Conservation (phyloP, 2,888 invertebrate genomes). For the Eupeodes latifasciatus region DNA sequence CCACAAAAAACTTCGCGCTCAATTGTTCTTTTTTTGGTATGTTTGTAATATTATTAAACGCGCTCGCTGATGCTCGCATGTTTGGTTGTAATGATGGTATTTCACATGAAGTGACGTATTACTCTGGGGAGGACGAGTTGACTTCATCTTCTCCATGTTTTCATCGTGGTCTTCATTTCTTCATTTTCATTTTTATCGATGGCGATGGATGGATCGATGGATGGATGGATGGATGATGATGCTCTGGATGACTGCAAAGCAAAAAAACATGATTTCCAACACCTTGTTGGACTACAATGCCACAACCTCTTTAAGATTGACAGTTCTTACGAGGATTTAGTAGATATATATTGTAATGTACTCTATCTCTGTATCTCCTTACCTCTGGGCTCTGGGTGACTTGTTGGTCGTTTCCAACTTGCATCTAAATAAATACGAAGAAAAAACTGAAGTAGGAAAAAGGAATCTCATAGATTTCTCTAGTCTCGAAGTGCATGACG, state of each 20-base stretch:
- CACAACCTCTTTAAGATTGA: slow-evolving; percentile 44
- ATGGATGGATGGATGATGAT: background rate
- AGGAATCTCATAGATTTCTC: slow-evolving; percentile 61
- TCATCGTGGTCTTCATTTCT: slow-evolving; percentile 16
- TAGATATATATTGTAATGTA: slow-evolving; percentile 36
- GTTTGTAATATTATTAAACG: too few species aligned
- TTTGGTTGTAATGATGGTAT: slow-evolving; percentile 74
- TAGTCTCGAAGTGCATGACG: slow-evolving; percentile 71
- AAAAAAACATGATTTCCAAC: slow-evolving; percentile 74
- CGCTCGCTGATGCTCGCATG: background rate
- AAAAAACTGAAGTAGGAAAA: slow-evolving; percentile 2
- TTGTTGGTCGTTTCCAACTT: background rate
- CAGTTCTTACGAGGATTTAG: slow-evolving; percentile 46
- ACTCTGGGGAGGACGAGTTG: slow-evolving; percentile 69
- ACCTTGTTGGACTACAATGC: slow-evolving; percentile 73
- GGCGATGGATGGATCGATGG: background rate
- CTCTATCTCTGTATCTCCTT: too few species aligned
- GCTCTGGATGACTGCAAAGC: slow-evolving; percentile 13
- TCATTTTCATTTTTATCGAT: slow-evolving; percentile 8
- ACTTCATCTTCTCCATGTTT: slow-evolving; percentile 67
- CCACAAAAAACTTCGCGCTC: slow-evolving; percentile 56
- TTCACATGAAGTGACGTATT: slow-evolving; percentile 76
- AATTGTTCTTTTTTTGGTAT: slow-evolving; percentile 55
- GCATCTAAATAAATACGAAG: background rate
- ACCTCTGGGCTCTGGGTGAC: slow-evolving; percentile 22